Evolutionary conservation across 1,140 invertebrate genomes (phyloP).

Genomic region (Drosophila baimaii): DNA sequence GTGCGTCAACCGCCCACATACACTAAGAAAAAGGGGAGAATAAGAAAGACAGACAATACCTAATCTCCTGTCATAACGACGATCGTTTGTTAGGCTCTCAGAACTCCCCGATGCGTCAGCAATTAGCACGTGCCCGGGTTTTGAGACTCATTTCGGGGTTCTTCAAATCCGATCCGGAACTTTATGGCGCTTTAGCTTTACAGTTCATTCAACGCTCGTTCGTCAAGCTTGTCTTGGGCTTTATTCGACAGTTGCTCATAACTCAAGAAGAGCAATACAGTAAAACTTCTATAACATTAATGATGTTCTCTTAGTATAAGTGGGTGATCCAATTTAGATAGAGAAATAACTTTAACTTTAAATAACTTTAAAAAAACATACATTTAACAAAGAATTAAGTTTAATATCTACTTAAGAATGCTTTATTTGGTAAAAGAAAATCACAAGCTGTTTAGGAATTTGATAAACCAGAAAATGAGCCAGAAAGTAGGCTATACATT

Average conservation of each 20-base stretch:
- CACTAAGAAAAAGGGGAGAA: background rate
- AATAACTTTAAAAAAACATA: too few relatives aligned
- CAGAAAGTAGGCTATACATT: background rate
- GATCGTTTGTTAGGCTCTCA: conserved; percentile 47
- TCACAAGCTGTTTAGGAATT: background rate
- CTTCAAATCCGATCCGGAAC: conserved; percentile 61
- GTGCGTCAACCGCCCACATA: conserved; percentile 32
- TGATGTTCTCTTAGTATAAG: background rate
- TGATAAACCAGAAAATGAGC: background rate
- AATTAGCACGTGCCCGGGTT: conserved; percentile 72
- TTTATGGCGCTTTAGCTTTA: conserved; percentile 70
- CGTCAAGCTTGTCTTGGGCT: conserved; percentile 52
- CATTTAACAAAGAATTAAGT: background rate
- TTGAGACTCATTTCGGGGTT: conserved; percentile 16
- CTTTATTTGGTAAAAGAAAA: too few relatives aligned
- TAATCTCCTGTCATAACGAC: conserved; percentile 56
- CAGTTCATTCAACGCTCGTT: conserved; percentile 60
- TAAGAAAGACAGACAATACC: conserved; percentile 15
- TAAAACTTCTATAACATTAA: background rate
- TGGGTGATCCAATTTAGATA: background rate
- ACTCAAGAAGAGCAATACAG: conserved; percentile 9
- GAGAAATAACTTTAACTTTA: too few relatives aligned
- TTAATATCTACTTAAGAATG: too few relatives aligned
- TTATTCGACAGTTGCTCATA: conserved; percentile 41
- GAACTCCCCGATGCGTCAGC: conserved; percentile 64